Conservation (phyloP, 2,797 vertebrate species). For the Hirundo rustica region DNA sequence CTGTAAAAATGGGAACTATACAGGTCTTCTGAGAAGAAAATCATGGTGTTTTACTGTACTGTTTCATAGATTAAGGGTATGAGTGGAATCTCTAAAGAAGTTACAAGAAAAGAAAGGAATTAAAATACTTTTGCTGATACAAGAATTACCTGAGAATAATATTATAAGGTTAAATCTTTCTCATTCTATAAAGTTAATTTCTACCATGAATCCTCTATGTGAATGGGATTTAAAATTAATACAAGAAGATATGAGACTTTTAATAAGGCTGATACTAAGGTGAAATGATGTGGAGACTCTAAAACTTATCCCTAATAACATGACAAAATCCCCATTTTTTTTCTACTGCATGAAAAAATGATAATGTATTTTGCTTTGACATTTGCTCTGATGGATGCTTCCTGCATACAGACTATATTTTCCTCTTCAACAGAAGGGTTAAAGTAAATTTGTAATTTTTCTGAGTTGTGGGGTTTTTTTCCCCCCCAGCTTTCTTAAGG, state of each 20-base stretch:
- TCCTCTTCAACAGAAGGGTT: background rate
- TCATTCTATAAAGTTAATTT: background rate
- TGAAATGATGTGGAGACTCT: background rate
- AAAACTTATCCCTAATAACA: background rate
- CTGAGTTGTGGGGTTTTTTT: background rate
- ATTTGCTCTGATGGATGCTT: background rate
- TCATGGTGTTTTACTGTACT: background rate
- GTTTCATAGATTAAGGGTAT: background rate
- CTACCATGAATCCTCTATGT: background rate
- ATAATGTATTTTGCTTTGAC: background rate
- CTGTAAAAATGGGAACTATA: background rate
- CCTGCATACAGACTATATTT: background rate
- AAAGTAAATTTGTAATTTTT: background rate
- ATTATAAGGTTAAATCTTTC: background rate
- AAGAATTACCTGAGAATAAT: background rate
- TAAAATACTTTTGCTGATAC: background rate
- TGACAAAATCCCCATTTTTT: background rate
- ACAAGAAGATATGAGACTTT: background rate
- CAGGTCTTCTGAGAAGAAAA: background rate
- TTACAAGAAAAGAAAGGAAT: background rate
- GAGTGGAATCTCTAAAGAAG: background rate
- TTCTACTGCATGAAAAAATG: background rate
- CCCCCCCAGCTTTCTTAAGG: background rate
- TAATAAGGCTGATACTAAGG: background rate
- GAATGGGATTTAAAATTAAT: constrained; percentile 9